These are phyloP conservation scores for Myripristis jacobus DNA, from an alignment of 2,797 vertebrate species.

Conservation along the genomic window DNA sequence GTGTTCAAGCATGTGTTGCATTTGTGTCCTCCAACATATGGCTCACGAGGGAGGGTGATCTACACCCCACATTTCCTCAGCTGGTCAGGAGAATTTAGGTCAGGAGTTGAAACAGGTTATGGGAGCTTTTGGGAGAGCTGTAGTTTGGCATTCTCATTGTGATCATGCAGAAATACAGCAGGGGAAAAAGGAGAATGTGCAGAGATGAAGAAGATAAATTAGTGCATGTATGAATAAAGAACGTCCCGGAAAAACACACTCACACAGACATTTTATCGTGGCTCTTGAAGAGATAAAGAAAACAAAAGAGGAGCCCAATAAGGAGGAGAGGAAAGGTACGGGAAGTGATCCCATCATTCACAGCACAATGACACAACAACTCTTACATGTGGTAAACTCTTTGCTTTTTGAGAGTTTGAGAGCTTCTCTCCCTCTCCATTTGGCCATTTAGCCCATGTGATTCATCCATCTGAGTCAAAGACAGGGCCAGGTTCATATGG, in stretches of 20 bases:
- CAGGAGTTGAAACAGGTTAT: conserved; percentile 77
- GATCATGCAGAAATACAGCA: conserved; percentile 41
- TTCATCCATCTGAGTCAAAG: conserved; percentile 58
- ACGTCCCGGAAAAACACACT: conserved; percentile 12
- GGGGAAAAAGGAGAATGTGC: conserved; percentile 30
- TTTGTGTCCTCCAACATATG: conserved; percentile 65
- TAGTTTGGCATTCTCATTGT: conserved; percentile 60
- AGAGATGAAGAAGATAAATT: conserved; percentile 53
- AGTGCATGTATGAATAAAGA: conserved; percentile 48
- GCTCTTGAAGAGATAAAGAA: conserved; percentile 25
- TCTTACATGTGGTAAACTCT: conserved; percentile 63
- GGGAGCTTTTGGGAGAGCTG: conserved; percentile 62
- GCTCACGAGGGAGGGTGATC: conserved; percentile 65
- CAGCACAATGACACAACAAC: conserved; percentile 50
- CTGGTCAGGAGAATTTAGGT: conserved; percentile 77
- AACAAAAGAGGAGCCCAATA: conserved; percentile 24
- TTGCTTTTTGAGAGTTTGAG: conserved; percentile 49
- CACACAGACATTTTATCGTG: conserved; percentile 47
- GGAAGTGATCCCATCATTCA: conserved; percentile 59
- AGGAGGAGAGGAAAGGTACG: conserved; percentile 40
- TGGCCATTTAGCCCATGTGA: conserved; percentile 50
- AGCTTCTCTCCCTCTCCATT: conserved; percentile 43
- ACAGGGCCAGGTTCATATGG: conserved; percentile 43
- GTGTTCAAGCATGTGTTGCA: conserved; percentile 62
- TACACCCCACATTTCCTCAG: conserved; percentile 64